Base-by-base conservation (phyloP, 2,113 vertebrate genomes). In the Ia io region DNA sequence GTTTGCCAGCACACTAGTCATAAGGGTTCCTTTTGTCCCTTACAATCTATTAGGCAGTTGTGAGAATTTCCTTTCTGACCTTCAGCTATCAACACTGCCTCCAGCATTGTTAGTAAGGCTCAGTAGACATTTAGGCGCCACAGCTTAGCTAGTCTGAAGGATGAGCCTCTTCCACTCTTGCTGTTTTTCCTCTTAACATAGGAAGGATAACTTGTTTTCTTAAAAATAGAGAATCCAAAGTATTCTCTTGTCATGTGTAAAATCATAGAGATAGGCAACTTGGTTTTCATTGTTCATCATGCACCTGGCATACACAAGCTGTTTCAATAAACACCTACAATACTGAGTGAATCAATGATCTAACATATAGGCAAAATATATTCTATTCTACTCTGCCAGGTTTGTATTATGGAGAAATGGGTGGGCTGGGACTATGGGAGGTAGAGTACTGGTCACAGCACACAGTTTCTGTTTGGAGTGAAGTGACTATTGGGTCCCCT, bases 141-240 rank as follows among this genome's bases (percentile, higher is more conserved):
- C 12, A 40, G 14, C 0, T 49, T 22, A 83, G 35, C 14, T 76
- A 37, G 28, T 56, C 10, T 79, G 37, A 69, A 93, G 47, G 4
- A 61, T 0, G 35, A 35, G 14, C 16, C 32, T 65, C 28, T 77
- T 25, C n/a, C 49, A 28, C 44, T 74, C 76, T 63, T 85, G 12
- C 25, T 47, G 22, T 53, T 51, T 94, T 80, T 80, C 32, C 20
- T 89, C 32, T 44, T 49, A 84, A 90, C 69, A 73, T 1, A 77
- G 10, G 30, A 78, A 82, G 25, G 42, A 32, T 32, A 49, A 78
- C 13, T 32, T 53, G 42, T 65, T 90, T 88, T 73, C 59, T 74
- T 79, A 13, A 85, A 40, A 70, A 84, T 9, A 17, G 5, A 63
- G 82, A 56, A 71, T 70, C 63, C 47, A 47, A 85, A 70, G 59